Evolutionary conservation across 2,888 invertebrate genomes (phyloP).

Genomic region (Phaonia tiefii): DNA sequence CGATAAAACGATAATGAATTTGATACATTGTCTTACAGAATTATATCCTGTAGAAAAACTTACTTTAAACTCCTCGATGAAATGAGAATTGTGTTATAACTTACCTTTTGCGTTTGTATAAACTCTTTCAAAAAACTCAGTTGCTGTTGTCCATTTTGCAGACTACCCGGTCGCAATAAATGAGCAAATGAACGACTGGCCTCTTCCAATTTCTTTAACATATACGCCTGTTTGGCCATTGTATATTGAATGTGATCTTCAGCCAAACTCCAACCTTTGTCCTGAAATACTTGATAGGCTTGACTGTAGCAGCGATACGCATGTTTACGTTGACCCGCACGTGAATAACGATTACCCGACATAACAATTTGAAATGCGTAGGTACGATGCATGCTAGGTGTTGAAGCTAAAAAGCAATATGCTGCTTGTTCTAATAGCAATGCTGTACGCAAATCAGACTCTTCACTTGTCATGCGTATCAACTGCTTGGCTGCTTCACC

Average conservation of each 20-base stretch:
- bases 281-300: conserved; percentile 88
- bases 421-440: conserved; percentile 97
- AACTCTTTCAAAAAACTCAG: conserved; percentile 92
- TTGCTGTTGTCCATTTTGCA: conserved; percentile 88
- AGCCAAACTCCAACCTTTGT: conserved; percentile 93
- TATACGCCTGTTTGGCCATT: conserved; percentile 93
- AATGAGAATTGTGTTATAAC: conserved; percentile 64
- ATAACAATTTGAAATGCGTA: conserved; percentile 98
- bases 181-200: conserved; percentile 89
- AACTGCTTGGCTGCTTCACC: conserved; percentile 97
- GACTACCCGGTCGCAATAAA: conserved; percentile 86
- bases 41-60: no score
- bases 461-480: conserved; percentile 97
- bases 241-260: conserved; percentile 98
- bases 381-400: conserved; percentile 90
- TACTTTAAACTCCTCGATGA: background rate
- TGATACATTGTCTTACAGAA: no score
- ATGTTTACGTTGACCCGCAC: conserved; percentile 95
- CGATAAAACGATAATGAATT: no score
- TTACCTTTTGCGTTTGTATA: conserved; percentile 90
- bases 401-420: conserved; percentile 89
- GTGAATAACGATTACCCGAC: conserved; percentile 96
- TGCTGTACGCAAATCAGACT: conserved; percentile 97
- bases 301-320: conserved; percentile 95
- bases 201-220: conserved; percentile 87